Conservation (phyloP, 2,888 invertebrate species). For the Eudemis profundana region DNA sequence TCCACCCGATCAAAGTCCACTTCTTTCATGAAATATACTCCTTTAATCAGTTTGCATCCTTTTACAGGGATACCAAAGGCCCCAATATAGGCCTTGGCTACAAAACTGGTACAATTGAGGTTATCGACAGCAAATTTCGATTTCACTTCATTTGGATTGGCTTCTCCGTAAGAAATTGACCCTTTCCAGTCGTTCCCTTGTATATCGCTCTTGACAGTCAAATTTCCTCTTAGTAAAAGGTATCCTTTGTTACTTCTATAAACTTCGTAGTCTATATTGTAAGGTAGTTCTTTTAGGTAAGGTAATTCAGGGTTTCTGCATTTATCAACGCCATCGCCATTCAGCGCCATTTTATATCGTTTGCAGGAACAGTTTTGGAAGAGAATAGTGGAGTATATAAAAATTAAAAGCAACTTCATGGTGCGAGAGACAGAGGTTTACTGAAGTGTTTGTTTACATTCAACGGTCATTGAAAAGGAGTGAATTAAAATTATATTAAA, state of each 20-base stretch:
- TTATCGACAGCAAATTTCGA: not conserved
- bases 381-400: not conserved
- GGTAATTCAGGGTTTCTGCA: not conserved
- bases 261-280: not conserved
- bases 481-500: not conserved
- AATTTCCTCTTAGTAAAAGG: not conserved
- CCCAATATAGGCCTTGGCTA: not conserved
- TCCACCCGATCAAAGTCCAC: constrained; percentile 1
- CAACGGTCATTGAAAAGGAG: not conserved
- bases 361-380: not conserved
- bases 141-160: not conserved
- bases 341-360: not conserved
- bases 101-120: not conserved
- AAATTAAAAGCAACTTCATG: not conserved
- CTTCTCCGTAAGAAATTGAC: not conserved
- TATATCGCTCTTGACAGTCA: not conserved
- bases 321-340: not conserved
- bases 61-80: not conserved
- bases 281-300: not conserved
- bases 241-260: not conserved
- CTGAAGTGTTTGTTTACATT: not conserved
- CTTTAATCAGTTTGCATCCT: not conserved
- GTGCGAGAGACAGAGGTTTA: not conserved
- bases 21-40: not conserved
- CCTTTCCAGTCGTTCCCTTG: not conserved